Evolutionary conservation across 92 coral and sea anemone genomes (phyloP).

Genomic region (Siderastrea radians): DNA sequence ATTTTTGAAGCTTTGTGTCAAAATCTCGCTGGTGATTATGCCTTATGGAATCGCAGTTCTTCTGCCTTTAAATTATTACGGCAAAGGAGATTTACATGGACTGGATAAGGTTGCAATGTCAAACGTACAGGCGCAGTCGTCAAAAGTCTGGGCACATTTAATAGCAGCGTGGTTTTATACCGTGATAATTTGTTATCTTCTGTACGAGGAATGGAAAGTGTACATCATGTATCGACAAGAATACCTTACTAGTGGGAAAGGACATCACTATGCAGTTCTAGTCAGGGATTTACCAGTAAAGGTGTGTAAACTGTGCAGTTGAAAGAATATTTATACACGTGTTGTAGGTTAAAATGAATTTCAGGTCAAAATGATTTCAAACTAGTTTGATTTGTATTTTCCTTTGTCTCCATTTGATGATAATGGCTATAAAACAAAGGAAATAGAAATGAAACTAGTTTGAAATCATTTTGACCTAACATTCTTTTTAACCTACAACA

Average conservation of each 20-base stretch:
- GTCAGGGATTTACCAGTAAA: constrained; percentile 89
- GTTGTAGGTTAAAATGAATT: too few relatives aligned
- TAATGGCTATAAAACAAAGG: too few relatives aligned
- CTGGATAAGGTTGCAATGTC: constrained; percentile 84
- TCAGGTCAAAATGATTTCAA: too few relatives aligned
- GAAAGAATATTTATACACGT: too few relatives aligned
- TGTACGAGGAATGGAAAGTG: constrained; percentile 87
- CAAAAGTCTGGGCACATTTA: constrained; percentile 91
- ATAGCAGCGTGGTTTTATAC: constrained; percentile 92
- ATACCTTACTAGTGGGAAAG: constrained; percentile 78
- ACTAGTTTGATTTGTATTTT: too few relatives aligned
- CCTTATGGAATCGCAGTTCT: constrained; percentile 92
- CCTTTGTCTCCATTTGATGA: too few relatives aligned
- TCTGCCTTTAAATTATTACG: constrained; percentile 86
- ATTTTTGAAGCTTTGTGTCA: constrained; percentile 80
- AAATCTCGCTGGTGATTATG: constrained; percentile 80
- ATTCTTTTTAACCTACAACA: too few relatives aligned
- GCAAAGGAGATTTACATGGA: constrained; percentile 63
- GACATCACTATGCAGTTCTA: constrained; percentile 86
- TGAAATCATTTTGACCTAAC: too few relatives aligned
- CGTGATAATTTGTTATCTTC: constrained; percentile 78
- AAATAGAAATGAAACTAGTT: too few relatives aligned
- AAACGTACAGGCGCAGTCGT: constrained; percentile 68
- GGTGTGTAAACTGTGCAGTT: constrained; percentile 47
- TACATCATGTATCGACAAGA: constrained; percentile 88